Evolutionary conservation across 2,888 invertebrate genomes (phyloP), one percentile per base, ranked within the genome.

Genomic region (Aethes cnicana): DNA sequence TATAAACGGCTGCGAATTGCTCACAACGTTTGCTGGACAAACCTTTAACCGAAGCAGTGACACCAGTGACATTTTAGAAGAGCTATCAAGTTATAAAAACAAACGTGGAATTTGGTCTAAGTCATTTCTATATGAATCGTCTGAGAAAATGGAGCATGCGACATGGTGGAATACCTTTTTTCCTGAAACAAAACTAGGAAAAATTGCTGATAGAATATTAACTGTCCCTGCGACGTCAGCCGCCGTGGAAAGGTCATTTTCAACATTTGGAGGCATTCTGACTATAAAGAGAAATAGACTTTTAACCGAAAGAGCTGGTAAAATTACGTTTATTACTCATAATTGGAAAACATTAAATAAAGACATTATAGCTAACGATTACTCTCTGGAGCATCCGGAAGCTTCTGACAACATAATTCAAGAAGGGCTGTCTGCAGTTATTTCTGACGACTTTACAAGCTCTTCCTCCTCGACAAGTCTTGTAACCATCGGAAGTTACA

Each of bases 321-420:
- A 37, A 37, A 37, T 37, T 37, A 23, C 36, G 7, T 37, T 37
- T 37, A 14, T 37, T 21, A 23, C 36, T 37, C 23, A 37, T 23
- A 37, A 37, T 8, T 37, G 36, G 36, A 37, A 37, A 37, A 37
- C n/a, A 37, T 23, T n/a, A n/a, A n/a, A n/a, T n/a, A n/a, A n/a
- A n/a, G n/a, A n/a, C n/a, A n/a, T n/a, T n/a, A n/a, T n/a, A 36
- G 21, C 36, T 36, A 36, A 37, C 36, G 36, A 37, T 11, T 23
- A 8, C 23, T 37, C 21, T 37, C 23, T 23, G 12, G 23, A 23
- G 5, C n/a, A 3, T 23, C 21, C 36, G 36, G 36, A 37, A 3
- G n/a, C 36, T 37, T 37, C 36, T 37, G 36, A 23, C 36, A 37
- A 23, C n/a, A 37, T 14, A 21, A 1, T 23, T n/a, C n/a, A n/a